Percentiles rank a stretch among this genome's conserved stretches.
These are phyloP conservation scores for Clitarchus hookeri DNA, from an alignment of 2,888 invertebrate genomes.

Conservation along the genomic window DNA sequence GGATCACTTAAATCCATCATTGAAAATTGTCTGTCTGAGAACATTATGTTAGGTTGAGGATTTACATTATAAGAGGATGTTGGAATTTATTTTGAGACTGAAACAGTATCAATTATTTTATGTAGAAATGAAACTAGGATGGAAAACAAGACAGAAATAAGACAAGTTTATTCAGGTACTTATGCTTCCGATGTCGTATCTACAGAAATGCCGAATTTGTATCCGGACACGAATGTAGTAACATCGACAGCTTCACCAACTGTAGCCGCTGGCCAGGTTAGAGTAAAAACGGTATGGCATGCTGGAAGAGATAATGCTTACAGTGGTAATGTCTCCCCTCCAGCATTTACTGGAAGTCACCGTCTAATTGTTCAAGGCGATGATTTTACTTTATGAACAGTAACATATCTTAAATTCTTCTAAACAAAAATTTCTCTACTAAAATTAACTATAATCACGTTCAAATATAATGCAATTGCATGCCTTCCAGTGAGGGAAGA, in stretches of 20 bases:
- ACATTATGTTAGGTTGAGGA: no score
- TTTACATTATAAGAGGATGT: no score
- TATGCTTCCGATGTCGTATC: not conserved
- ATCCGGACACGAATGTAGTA: not conserved
- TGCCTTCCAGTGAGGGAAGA: not conserved
- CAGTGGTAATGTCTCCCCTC: not conserved
- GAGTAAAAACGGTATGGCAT: not conserved
- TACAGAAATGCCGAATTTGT: not conserved
- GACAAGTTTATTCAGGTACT: not conserved
- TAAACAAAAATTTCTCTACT: no score
- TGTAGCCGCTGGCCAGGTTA: not conserved
- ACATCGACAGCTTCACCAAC: not conserved
- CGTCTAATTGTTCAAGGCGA: not conserved
- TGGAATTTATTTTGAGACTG: no score
- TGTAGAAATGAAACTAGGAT: no score
- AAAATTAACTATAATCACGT: no score
- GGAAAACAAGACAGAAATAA: not conserved
- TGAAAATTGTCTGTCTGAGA: no score
- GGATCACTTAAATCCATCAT: no score
- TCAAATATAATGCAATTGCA: no score
- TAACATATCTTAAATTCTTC: no score
- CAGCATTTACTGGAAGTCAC: not conserved
- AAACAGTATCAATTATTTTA: no score
- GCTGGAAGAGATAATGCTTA: not conserved
- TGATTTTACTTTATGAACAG: not conserved